Conservation (phyloP, 2,888 invertebrate genomes). For the Harpagoxenus sublaevis region DNA sequence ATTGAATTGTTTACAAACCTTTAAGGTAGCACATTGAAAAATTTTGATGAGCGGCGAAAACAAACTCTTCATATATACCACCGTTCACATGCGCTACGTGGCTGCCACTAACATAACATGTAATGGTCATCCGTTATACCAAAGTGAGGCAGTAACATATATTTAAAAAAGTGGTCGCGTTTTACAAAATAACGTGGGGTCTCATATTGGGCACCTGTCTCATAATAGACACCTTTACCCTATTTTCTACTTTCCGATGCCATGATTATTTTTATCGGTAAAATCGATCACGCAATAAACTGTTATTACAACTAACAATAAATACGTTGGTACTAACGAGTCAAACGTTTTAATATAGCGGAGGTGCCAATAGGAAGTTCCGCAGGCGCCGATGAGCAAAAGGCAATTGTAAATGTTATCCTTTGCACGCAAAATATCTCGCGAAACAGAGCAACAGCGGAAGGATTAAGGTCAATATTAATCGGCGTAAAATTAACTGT, state of each 20-base stretch:
- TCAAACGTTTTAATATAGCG: slow-evolving; percentile 9
- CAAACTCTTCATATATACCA: no score
- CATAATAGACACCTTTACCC: no score
- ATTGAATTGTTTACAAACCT: no score
- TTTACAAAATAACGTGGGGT: no score
- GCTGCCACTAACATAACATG: no score
- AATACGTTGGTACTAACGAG: background rate
- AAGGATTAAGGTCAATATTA: slow-evolving; percentile 35
- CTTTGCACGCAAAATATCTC: background rate
- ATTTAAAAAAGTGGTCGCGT: no score
- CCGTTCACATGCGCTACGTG: no score
- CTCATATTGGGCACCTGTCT: no score
- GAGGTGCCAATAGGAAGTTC: background rate
- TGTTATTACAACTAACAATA: background rate
- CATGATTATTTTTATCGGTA: background rate
- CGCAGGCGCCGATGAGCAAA: background rate
- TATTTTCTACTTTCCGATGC: background rate
- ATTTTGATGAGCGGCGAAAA: no score
- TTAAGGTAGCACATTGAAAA: no score
- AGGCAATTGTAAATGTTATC: slow-evolving; percentile 37
- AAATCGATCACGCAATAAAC: background rate
- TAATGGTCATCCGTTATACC: no score
- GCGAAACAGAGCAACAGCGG: background rate
- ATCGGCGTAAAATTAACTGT: slow-evolving; percentile 36
- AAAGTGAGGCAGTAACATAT: no score